Conservation (phyloP, 2,888 invertebrate genomes). For the Drosophila seclusa region DNA sequence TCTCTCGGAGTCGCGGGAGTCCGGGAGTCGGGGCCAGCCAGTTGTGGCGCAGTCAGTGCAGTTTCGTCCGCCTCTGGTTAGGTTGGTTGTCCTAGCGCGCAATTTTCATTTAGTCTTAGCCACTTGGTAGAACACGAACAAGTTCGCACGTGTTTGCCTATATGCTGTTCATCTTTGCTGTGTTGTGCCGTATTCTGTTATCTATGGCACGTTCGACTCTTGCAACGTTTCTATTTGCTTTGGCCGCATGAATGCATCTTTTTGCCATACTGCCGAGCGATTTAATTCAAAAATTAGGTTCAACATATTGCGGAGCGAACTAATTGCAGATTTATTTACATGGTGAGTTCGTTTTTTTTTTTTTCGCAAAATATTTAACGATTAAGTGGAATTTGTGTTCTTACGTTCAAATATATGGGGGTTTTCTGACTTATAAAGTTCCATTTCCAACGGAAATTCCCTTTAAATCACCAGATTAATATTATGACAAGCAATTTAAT, state of each 20-base stretch:
- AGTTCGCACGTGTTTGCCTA: slow-evolving; percentile 45
- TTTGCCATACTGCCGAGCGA: slow-evolving; percentile 2
- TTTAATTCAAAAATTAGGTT: slow-evolving; percentile 4
- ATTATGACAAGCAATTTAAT: background rate
- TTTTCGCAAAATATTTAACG: background rate
- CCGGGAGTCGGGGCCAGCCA: slow-evolving; percentile 51
- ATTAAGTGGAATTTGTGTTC: background rate
- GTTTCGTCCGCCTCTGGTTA: slow-evolving; percentile 69
- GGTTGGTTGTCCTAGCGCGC: slow-evolving; percentile 67
- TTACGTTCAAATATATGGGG: background rate
- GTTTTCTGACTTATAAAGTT: background rate
- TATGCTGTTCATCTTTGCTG: slow-evolving; percentile 14
- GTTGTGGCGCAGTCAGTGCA: slow-evolving; percentile 60
- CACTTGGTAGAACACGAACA: slow-evolving; percentile 9
- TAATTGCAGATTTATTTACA: slow-evolving; percentile 30
- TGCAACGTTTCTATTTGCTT: slow-evolving; percentile 11
- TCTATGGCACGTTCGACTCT: slow-evolving; percentile 28
- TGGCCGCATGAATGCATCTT: slow-evolving; percentile 35
- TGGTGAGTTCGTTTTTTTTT: slow-evolving; percentile 34
- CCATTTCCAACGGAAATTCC: background rate
- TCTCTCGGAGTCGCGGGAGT: slow-evolving; percentile 34
- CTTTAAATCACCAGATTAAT: background rate
- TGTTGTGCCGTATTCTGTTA: slow-evolving; percentile 28
- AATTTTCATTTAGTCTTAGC: slow-evolving; percentile 40
- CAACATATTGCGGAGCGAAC: background rate